Conservation (phyloP, 2,888 invertebrate genomes). For the Clusia tigrina region DNA sequence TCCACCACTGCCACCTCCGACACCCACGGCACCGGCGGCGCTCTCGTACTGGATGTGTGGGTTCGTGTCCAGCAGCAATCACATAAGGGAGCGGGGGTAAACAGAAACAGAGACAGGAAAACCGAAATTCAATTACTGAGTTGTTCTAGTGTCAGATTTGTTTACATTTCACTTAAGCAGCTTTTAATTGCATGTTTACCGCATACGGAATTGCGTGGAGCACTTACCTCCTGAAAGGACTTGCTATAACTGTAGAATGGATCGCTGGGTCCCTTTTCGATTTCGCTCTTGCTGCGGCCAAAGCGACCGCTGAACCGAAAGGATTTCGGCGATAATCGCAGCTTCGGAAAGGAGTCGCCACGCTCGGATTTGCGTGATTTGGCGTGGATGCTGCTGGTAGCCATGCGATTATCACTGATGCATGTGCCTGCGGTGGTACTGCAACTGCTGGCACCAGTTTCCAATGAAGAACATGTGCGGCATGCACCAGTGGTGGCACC, state of each 20-base stretch:
- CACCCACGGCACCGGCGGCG: constrained; percentile 65
- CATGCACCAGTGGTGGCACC: not conserved
- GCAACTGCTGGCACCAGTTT: constrained; percentile 9
- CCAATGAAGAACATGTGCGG: no score
- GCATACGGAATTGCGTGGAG: not conserved
- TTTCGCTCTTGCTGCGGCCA: constrained; percentile 63
- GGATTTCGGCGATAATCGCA: constrained; percentile 61
- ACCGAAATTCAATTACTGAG: constrained; percentile 22
- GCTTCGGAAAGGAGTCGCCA: constrained; percentile 60
- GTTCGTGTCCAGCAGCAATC: no score
- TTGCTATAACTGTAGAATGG: constrained; percentile 61
- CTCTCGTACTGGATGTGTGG: constrained; percentile 62
- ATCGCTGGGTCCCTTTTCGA: constrained; percentile 59
- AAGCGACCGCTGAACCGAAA: constrained; percentile 63
- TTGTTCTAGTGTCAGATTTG: no score
- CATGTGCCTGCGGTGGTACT: constrained; percentile 9
- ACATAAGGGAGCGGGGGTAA: not conserved
- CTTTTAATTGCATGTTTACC: not conserved
- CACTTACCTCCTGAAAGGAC: constrained; percentile 62
- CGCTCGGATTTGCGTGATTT: constrained; percentile 57
- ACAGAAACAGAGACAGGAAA: constrained; percentile 2
- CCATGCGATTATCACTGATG: constrained; percentile 9
- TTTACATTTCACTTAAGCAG: no score
- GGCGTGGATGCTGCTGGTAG: constrained; percentile 2
- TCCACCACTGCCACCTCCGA: constrained; percentile 68